These are phyloP conservation scores for Spialia ferax DNA, from an alignment of 2,888 invertebrate genomes.

Conservation along the genomic window DNA sequence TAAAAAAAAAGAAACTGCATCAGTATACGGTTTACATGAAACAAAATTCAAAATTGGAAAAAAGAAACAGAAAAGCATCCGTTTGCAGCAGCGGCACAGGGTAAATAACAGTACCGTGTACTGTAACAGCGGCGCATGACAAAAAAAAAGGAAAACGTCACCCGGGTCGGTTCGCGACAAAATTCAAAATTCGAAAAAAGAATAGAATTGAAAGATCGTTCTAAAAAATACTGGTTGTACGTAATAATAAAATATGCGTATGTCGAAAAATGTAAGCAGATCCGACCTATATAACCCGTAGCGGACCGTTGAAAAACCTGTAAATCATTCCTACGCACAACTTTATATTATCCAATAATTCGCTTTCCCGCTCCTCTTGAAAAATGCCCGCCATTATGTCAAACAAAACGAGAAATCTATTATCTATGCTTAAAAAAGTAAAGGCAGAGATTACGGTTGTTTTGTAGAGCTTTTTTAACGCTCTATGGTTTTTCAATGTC, in stretches of 20 bases:
- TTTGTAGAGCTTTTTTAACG: not conserved
- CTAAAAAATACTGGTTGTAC: not conserved
- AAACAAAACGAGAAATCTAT: constrained; percentile 43
- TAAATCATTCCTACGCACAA: constrained; percentile 32
- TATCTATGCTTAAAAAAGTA: constrained; percentile 19
- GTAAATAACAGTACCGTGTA: no score
- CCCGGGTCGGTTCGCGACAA: no score
- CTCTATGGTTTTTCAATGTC: not conserved
- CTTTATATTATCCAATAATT: constrained; percentile 38
- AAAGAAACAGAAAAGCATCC: no score
- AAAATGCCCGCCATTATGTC: constrained; percentile 39
- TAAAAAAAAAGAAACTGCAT: no score
- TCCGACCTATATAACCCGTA: constrained; percentile 45
- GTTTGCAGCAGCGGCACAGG: no score
- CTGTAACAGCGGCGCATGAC: no score
- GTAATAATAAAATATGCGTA: constrained; percentile 31
- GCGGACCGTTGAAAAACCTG: constrained; percentile 32
- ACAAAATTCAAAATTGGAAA: no score
- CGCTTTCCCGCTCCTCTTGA: constrained; percentile 36
- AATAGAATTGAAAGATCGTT: not conserved
- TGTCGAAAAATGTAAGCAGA: constrained; percentile 46
- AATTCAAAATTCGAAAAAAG: constrained; percentile 3
- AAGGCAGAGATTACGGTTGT: not conserved
- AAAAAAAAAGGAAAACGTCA: no score
- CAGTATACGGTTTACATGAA: no score